These are phyloP conservation scores for Opisthograptis luteolata DNA, from an alignment of 2,888 invertebrate genomes.

Conservation along the genomic window DNA sequence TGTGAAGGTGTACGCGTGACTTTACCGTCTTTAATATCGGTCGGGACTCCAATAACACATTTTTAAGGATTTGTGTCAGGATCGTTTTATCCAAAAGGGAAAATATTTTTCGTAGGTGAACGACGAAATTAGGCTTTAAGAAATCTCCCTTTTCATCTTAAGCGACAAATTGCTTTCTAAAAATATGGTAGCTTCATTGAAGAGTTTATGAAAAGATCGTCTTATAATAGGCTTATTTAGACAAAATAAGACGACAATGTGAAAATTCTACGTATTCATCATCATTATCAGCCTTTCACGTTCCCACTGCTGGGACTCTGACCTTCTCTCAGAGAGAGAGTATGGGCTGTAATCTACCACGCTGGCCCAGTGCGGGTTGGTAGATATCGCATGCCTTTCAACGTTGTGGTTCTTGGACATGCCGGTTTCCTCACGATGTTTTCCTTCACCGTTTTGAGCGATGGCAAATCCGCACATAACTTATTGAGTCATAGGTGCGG, in stretches of 20 bases:
- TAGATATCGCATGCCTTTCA: too few relatives aligned
- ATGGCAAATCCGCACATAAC: too few relatives aligned
- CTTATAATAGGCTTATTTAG: constrained; percentile 9
- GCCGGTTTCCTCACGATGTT: too few relatives aligned
- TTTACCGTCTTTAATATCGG: constrained; percentile 48
- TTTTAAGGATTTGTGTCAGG: constrained; percentile 64
- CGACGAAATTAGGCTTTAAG: constrained; percentile 54
- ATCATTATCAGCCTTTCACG: too few relatives aligned
- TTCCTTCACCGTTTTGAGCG: too few relatives aligned
- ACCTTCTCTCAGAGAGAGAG: too few relatives aligned
- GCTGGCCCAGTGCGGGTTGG: too few relatives aligned
- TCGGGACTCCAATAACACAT: constrained; percentile 59
- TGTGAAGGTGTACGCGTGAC: constrained; percentile 42
- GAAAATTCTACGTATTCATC: too few relatives aligned
- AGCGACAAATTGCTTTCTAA: constrained; percentile 48
- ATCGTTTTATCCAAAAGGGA: constrained; percentile 58
- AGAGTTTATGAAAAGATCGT: constrained; percentile 17
- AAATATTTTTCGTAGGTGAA: constrained; percentile 58
- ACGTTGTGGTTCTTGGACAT: too few relatives aligned
- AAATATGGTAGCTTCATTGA: constrained; percentile 25
- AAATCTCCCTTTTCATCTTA: constrained; percentile 51
- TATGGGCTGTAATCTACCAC: too few relatives aligned
- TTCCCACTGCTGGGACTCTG: too few relatives aligned
- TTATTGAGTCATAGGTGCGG: too few relatives aligned
- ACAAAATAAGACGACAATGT: background rate